These are phyloP conservation scores for Brachionus rotundiformis DNA, from an alignment of 1,140 invertebrate genomes.

Conservation along the genomic window DNA sequence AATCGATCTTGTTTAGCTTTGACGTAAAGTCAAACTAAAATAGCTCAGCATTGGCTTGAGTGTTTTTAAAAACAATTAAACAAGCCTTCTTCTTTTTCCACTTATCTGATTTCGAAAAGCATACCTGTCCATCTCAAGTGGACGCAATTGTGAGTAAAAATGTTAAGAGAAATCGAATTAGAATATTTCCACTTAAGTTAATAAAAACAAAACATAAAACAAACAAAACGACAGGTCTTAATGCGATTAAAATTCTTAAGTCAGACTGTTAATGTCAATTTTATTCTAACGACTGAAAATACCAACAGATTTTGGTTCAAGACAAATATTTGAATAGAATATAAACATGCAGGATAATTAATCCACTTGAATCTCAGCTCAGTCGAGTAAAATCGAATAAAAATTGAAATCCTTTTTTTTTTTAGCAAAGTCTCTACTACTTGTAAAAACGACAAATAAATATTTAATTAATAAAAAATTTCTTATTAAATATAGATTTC, in stretches of 20 bases:
- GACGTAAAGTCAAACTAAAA: not conserved
- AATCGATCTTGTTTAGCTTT: not conserved
- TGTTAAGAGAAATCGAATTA: not conserved
- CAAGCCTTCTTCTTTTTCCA: not conserved
- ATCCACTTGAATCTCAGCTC: not conserved
- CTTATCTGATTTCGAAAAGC: constrained; percentile 21
- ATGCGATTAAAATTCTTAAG: constrained; percentile 39
- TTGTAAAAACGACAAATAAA: not conserved
- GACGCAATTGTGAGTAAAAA: not conserved
- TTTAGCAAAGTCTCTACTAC: too few species aligned
- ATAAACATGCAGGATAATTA: not conserved
- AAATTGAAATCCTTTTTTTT: not conserved
- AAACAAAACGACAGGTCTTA: constrained; percentile 40
- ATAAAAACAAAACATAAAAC: constrained; percentile 19
- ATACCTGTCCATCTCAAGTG: constrained; percentile 7
- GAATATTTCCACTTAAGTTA: not conserved
- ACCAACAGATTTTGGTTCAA: not conserved
- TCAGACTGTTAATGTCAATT: constrained; percentile 32
- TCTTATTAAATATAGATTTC: constrained; percentile 4
- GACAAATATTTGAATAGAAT: constrained; percentile 27
- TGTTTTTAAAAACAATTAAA: not conserved
- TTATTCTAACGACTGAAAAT: not conserved
- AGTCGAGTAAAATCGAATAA: not conserved
- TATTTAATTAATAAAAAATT: constrained; percentile 19
- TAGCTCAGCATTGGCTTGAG: not conserved